phyloP scores from a whole-genome alignment of 1,140 invertebrate genomes.

The Aplysia californica region DNA sequence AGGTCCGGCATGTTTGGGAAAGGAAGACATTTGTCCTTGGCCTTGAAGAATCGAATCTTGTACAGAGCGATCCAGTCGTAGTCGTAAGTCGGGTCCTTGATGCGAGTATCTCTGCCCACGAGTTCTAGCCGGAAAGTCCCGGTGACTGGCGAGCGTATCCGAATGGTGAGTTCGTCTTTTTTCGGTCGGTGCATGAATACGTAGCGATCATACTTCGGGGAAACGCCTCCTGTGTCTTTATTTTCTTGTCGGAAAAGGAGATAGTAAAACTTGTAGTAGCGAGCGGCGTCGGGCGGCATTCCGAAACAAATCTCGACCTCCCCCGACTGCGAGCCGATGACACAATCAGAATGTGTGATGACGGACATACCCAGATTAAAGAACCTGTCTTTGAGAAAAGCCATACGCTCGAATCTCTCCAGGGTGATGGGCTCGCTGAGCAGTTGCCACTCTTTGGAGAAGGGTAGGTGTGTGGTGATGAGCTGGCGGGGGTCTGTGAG shows the following conservation, averaged over 20 bases:
- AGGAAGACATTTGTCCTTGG: constrained; percentile 38
- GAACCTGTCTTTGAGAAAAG: constrained; percentile 54
- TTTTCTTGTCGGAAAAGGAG: constrained; percentile 43
- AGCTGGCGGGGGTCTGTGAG: constrained; percentile 71
- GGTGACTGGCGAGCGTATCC: constrained; percentile 39
- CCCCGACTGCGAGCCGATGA: constrained; percentile 34
- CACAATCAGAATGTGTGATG: constrained; percentile 40
- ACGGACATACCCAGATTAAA: constrained; percentile 49
- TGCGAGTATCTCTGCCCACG: constrained; percentile 48
- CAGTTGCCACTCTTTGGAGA: constrained; percentile 54
- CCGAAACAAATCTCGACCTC: constrained; percentile 46
- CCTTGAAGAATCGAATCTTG: constrained; percentile 45
- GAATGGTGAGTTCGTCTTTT: constrained; percentile 33
- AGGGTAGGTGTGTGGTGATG: constrained; percentile 71
- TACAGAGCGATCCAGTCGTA: constrained; percentile 58
- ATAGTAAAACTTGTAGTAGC: constrained; percentile 50
- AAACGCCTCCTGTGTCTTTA: constrained; percentile 31
- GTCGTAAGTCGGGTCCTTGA: constrained; percentile 40
- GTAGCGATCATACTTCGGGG: constrained; percentile 46
- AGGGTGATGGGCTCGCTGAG: constrained; percentile 35
- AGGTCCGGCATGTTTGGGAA: constrained; percentile 50
- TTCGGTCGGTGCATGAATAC: constrained; percentile 52
- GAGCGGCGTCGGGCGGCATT: constrained; percentile 33
- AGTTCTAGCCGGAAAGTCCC: constrained; percentile 49
- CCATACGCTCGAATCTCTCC: constrained; percentile 49